Base-by-base conservation (phyloP, 2,113 vertebrate genomes). In the Aegotheles bennettii region DNA sequence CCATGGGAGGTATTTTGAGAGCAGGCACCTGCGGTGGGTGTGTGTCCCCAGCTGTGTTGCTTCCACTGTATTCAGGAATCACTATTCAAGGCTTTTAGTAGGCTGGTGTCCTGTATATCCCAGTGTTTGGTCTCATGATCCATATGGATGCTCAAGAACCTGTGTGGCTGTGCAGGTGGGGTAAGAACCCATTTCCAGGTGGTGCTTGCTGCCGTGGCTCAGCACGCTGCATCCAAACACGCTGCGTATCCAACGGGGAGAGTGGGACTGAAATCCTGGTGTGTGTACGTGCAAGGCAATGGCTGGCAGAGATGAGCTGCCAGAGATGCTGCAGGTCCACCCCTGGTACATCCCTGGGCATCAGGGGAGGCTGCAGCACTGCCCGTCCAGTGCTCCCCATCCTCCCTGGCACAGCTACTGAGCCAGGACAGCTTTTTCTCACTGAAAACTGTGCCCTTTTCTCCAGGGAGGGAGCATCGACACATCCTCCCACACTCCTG, bases 111-210 rank as follows among this genome's bases (percentile, higher is more conserved):
- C 43, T 38, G 15, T 82, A 29, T 50, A 38, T 19, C 38, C 17
- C 0, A 4, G 5, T 42, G 8, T 35, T 42, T 74, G 45, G 10
- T 53, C 7, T 65, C 71, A 0, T 26, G 21, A 35, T 87, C 36
- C 0, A 0, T 17, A 40, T 0, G 2, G 78, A 42, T 78, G 51
- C 35, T 43, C 0, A 0, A 65, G 36, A 78, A 14, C 25, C 47
- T 3, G 0, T 36, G 70, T 63, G 47, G n/a, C 36, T 15, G 23
- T 13, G 26, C 51, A 75, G 61, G 15, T 36, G 33, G 40, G 36
- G 21, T 36, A 20, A 33, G n/a, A 70, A 60, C 36, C n/a, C 9
- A 6, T 57, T 43, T 48, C 28, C 45, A 15, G 60, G 65, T 38
- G 31, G 16, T 25, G n/a, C 63, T 77, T 3, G 6, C 45, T 81